Evolutionary conservation across 2,797 vertebrate species (phyloP).

Genomic region (Channallabes apus): DNA sequence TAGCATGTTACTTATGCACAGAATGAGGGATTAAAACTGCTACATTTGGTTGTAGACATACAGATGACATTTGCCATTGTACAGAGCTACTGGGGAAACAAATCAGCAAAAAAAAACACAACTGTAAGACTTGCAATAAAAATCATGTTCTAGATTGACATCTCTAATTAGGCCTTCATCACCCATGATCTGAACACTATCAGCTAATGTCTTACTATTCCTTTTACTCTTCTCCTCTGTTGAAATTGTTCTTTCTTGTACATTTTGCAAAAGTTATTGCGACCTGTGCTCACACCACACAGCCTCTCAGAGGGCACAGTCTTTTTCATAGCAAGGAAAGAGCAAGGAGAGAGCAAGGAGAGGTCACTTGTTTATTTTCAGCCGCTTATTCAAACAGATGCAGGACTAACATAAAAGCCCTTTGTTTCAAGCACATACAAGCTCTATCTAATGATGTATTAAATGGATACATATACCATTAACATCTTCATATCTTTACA

Average conservation of each 20-base stretch:
- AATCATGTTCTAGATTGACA: not conserved
- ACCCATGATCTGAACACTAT: not conserved
- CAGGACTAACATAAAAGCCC: constrained; percentile 49
- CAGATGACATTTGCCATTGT: not conserved
- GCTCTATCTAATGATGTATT: not conserved
- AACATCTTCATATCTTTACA: not conserved
- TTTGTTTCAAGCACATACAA: constrained; percentile 42
- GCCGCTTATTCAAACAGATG: constrained; percentile 49
- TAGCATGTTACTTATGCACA: constrained; percentile 18
- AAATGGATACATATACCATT: not conserved
- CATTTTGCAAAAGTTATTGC: constrained; percentile 22
- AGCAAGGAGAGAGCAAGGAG: constrained; percentile 23
- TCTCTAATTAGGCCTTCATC: constrained; percentile 6
- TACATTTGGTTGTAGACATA: not conserved
- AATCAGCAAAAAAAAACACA: not conserved
- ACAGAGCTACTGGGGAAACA: not conserved
- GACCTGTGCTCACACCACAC: constrained; percentile 18
- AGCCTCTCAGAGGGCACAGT: constrained; percentile 33
- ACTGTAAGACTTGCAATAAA: not conserved
- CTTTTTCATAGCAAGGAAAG: constrained; percentile 33
- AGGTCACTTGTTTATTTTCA: constrained; percentile 61
- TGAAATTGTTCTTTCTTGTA: constrained; percentile 29
- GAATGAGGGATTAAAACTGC: constrained; percentile 17
- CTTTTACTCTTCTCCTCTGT: not conserved
- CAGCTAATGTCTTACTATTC: not conserved